Evolutionary conservation across 2,888 invertebrate genomes (phyloP).

Genomic region (Malacosoma neustria): DNA sequence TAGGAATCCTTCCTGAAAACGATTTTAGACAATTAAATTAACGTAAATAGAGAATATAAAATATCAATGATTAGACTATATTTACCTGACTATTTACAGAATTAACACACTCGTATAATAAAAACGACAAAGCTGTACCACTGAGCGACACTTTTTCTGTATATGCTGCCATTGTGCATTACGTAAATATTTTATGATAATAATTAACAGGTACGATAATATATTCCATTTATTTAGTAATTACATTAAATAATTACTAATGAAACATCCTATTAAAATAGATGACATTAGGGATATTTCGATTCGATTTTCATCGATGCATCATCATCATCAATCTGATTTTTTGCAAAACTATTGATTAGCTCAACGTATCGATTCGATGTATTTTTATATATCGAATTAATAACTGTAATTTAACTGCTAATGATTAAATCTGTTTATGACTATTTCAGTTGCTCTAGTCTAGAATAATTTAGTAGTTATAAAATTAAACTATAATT

Average conservation of each 20-base stretch:
- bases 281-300: too few relatives aligned
- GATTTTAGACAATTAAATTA: conserved; percentile 4
- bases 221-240: background rate
- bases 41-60: background rate
- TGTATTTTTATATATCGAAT: too few relatives aligned
- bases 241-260: background rate
- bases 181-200: background rate
- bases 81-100: conserved; percentile 74
- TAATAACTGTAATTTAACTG: too few relatives aligned
- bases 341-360: too few relatives aligned
- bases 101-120: conserved; percentile 80
- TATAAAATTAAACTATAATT: too few relatives aligned
- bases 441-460: too few relatives aligned
- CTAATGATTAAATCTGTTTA: too few relatives aligned
- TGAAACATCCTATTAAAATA: too few relatives aligned
- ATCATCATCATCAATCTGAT: too few relatives aligned
- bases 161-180: conserved; percentile 17
- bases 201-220: background rate
- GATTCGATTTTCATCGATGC: too few relatives aligned
- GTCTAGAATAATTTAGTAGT: too few relatives aligned
- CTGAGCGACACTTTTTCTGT: conserved; percentile 70
- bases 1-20: conserved; percentile 76
- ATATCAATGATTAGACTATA: background rate
- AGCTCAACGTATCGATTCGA: too few relatives aligned
- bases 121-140: conserved; percentile 79